Evolutionary conservation across 2,888 invertebrate species (phyloP).

Genomic region (Sphaerophoria taeniata): DNA sequence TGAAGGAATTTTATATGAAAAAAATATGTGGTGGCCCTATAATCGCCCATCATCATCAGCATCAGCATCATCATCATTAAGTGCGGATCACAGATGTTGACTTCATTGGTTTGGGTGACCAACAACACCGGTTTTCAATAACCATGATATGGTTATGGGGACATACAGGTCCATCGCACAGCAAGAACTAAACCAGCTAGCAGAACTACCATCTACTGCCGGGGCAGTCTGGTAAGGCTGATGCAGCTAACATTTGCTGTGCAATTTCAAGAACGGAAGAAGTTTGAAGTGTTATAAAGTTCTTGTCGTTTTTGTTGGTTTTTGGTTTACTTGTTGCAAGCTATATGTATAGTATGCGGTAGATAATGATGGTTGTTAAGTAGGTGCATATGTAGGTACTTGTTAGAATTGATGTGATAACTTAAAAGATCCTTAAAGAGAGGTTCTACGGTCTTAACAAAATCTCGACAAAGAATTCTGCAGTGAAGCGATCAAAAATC

Average conservation of each 20-base stretch:
- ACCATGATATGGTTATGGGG: slow-evolving; percentile 40
- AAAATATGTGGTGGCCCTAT: slow-evolving; percentile 44
- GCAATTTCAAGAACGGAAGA: slow-evolving; percentile 39
- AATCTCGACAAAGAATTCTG: background rate
- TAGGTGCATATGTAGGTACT: slow-evolving; percentile 5
- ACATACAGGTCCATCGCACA: slow-evolving; percentile 42
- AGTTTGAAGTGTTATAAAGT: slow-evolving; percentile 35
- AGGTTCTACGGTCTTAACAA: background rate
- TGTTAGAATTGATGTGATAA: background rate
- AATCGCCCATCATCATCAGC: slow-evolving; percentile 45
- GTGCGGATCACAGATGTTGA: slow-evolving; percentile 47
- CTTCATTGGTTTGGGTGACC: slow-evolving; percentile 58
- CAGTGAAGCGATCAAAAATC: background rate
- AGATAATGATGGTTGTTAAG: background rate
- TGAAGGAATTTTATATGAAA: slow-evolving; percentile 16
- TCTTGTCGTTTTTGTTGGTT: background rate
- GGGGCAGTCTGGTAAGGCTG: background rate
- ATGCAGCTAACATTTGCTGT: background rate
- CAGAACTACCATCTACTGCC: background rate
- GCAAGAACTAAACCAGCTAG: slow-evolving; percentile 46
- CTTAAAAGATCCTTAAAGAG: background rate
- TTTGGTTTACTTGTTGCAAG: background rate
- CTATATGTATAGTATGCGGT: background rate
- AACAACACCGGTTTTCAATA: slow-evolving; percentile 65
- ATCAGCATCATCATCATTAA: slow-evolving; percentile 47